Base-by-base conservation (phyloP, 2,113 vertebrate genomes). In the Saguinus midas region DNA sequence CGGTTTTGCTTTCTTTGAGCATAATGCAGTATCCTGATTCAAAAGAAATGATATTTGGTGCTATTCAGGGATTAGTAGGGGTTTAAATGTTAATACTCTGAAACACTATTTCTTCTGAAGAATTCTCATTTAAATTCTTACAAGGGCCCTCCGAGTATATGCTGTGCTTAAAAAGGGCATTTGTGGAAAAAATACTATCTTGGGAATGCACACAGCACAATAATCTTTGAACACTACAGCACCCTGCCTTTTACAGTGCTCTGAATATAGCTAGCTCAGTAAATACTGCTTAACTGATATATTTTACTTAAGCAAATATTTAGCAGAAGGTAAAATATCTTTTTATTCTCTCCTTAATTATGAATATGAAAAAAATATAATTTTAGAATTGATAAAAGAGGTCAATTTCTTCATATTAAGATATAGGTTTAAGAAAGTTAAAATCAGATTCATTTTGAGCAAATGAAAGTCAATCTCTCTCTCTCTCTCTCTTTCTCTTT, bases 91-190 rank as follows among this genome's bases (percentile, higher is more conserved):
- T 98, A 98, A 98, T 97, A 94, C 96, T 98, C 96, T 93, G 61
- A 88, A 98, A 97, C 52, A 80, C 96, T 95, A 95, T 79, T 58
- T 97, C 93, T 97, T 98, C 88, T 96, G 89, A 97, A 83, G 96
- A 97, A 98, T 97, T 97, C 95, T 94, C 97, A 98, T 98, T 98
- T 98, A 97, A 97, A 98, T 98, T 98, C 96, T 86, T 92, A 95
- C 40, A 96, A 40, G 70, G 40, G 11, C 8, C 89, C 92, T 96
- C 96, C n/a, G 37, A 95, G 82, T 37, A 76, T 79, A 90, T 72
- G 87, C 61, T 96, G n/a, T 84, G 57, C 94, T 98, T 98, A 85
- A 97, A 97, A 97, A 97, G 61, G 93, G 45, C 70, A 93, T 89
- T 86, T 97, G 78, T 83, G 92, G 79, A 25, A 78, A 78, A 93